Conservation (phyloP, 1,140 invertebrate genomes). For the Trachymyrmex septentrionalis region DNA sequence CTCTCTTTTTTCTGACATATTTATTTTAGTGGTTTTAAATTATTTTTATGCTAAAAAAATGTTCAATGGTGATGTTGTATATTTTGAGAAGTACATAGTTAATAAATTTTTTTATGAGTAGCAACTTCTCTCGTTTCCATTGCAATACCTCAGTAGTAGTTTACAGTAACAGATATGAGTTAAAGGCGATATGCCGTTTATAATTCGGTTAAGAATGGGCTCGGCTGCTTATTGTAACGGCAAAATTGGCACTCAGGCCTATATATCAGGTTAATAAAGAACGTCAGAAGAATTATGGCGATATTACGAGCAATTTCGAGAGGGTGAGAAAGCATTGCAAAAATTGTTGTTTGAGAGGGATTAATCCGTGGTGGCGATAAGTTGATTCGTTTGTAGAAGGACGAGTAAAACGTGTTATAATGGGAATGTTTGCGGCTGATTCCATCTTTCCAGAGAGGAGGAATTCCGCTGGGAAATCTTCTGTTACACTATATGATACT, state of each 20-base stretch:
- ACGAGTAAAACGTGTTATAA: constrained; percentile 5
- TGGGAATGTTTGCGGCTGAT: constrained; percentile 24
- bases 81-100: too few relatives aligned
- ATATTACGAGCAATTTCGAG: constrained; percentile 17
- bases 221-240: background rate
- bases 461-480: constrained; percentile 64
- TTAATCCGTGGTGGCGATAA: background rate
- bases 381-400: constrained; percentile 29
- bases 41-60: background rate
- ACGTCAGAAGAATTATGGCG: background rate
- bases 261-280: constrained; percentile 17
- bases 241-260: background rate
- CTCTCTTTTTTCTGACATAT: background rate
- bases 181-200: background rate
- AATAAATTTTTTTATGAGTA: background rate
- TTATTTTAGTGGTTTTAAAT: background rate
- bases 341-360: constrained; percentile 36
- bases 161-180: background rate
- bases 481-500: constrained; percentile 43
- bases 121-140: background rate
- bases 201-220: background rate
- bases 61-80: background rate
- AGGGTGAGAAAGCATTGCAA: background rate
- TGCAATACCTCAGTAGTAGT: background rate
- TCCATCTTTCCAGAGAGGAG: constrained; percentile 1